Conservation (phyloP, 2,888 invertebrate genomes). For the Thecocarcelia acutangulata region DNA sequence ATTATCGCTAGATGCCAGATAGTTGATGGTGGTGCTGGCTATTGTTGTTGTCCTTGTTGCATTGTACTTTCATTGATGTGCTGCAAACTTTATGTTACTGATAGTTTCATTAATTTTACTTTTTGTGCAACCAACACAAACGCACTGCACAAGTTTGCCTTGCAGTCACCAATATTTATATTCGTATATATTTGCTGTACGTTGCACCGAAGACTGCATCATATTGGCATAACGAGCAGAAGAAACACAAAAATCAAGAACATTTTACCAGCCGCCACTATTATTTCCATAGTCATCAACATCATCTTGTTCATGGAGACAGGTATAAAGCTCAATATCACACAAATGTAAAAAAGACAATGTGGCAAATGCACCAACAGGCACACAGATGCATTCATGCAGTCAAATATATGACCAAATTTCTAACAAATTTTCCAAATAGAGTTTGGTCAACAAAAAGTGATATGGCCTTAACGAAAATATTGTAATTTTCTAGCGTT, state of each 20-base stretch:
- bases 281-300: constrained; percentile 69
- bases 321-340: constrained; percentile 55
- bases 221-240: constrained; percentile 1
- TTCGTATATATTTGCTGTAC: background rate
- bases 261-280: constrained; percentile 60
- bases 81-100: constrained; percentile 67
- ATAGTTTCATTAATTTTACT: constrained; percentile 68
- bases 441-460: constrained; percentile 19
- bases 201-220: background rate
- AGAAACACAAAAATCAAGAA: background rate
- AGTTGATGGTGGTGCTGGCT: constrained; percentile 28
- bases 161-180: constrained; percentile 14
- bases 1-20: constrained; percentile 48
- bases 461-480: constrained; percentile 23
- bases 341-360: constrained; percentile 18
- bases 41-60: constrained; percentile 36
- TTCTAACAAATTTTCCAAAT: constrained; percentile 66
- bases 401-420: constrained; percentile 61
- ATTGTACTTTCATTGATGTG: constrained; percentile 68
- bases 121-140: constrained; percentile 15
- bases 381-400: constrained; percentile 21
- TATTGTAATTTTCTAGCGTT: constrained; percentile 32
- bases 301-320: constrained; percentile 64
- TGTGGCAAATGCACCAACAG: background rate
- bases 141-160: background rate